Base-by-base conservation (phyloP, 2,888 invertebrate genomes). In the Craniophora ligustri region DNA sequence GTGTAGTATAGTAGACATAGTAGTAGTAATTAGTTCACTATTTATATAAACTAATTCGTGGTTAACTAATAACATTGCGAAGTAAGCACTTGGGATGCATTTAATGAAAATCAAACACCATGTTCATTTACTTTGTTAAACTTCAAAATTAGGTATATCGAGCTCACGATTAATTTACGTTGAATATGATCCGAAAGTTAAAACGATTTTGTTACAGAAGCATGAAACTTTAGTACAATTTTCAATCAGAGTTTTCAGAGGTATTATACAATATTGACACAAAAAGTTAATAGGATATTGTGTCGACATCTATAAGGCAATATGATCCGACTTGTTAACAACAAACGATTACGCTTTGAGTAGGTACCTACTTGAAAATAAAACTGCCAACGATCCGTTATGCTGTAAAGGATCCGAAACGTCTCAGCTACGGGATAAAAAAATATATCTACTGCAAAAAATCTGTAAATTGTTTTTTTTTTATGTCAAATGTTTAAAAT, bases 91-190 rank as follows among this genome's bases (percentile, higher is more conserved):
- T 10, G 13, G 13, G 11, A 1, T 59, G 60, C 50, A 59, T 5
- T 49, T 30, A n/a, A 2, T 15, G 5, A 19, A 32, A 49, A 31
- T 15, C 10, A 11, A 26, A 15, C 5, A 23, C 7, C 13, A n/a
- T 14, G 13, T 26, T 19, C 18, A 15, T 13, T n/a, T 35, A 1
- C 8, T 16, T 36, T 32, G 23, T 18, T 38, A 48, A 30, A 60
- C 8, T n/a, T 19, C 11, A 42, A 21, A 5, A 18, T 23, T 26
- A 21, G 23, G 45, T 60, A 63, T 31, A 47, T 28, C 13, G 19
- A 56, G 13, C 31, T 50, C 32, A 8, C 38, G 67, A 60, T 67
- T 41, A 60, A 50, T 67, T 61, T 19, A 62, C 53, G 67, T 67
- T 38, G 18, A 23, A 30, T 42, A 38, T 23, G 34, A 67, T 51